Conservation (phyloP, 2,113 vertebrate genomes). For the Steatornis caripensis region DNA sequence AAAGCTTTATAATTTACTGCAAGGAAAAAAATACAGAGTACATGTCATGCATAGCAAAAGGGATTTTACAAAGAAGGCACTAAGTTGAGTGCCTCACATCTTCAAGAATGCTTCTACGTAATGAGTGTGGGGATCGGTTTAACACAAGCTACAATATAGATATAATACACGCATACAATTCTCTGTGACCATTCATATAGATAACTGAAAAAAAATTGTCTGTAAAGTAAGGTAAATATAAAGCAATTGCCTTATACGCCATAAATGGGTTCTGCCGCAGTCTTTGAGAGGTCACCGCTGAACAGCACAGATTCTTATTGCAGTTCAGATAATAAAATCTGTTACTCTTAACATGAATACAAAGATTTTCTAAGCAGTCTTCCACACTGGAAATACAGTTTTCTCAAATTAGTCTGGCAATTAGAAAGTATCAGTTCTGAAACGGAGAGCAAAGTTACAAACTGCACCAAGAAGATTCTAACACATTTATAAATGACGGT, state of each 20-base stretch:
- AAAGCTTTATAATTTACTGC: conserved; percentile 62
- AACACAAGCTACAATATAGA: conserved; percentile 38
- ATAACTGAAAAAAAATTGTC: conserved; percentile 36
- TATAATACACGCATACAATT: conserved; percentile 10
- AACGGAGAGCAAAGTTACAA: neutral
- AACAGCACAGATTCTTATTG: neutral
- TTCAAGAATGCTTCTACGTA: conserved; percentile 41
- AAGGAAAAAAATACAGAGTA: conserved; percentile 45
- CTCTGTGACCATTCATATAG: conserved; percentile 4
- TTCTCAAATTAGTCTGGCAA: neutral
- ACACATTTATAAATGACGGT: neutral
- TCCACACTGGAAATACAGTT: neutral
- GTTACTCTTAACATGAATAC: neutral
- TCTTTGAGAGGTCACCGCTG: conserved; percentile 11
- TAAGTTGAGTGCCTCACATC: conserved; percentile 61
- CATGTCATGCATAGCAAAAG: conserved; percentile 66
- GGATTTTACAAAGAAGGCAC: conserved; percentile 61
- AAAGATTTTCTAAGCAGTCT: neutral
- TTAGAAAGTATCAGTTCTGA: neutral
- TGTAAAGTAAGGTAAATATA: conserved; percentile 29
- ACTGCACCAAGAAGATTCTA: neutral
- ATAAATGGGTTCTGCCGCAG: conserved; percentile 17
- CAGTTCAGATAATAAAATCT: conserved; percentile 25
- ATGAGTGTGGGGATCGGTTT: conserved; percentile 18
- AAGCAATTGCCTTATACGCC: conserved; percentile 31